Base-by-base conservation (phyloP, 2,888 invertebrate genomes). In the Clunio marinus region DNA sequence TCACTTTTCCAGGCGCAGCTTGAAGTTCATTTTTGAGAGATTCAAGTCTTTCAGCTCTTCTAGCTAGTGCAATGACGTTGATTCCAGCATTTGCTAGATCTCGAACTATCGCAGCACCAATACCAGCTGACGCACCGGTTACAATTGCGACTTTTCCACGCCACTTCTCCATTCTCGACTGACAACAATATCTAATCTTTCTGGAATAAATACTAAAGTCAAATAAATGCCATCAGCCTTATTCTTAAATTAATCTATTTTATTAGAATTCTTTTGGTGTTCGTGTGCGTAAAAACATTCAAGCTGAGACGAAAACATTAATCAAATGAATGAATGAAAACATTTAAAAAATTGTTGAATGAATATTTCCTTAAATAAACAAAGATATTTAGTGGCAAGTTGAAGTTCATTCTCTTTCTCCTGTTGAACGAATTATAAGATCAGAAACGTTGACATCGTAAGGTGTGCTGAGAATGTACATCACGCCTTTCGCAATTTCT, bases 11-110 rank as follows among this genome's bases (percentile, higher is more conserved):
- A 24, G 15, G 20, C 2, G 37, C 37, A 25, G 13, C 1, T 15
- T 13, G 13, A 7, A 41, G 41, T 10, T 32, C 32, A 10, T 32
- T 32, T 32, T 28, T 25, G 15, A 58, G n/a, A n/a, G 15, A 13
- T 15, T 37, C 41, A 5, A 51, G 15, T 20, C 25, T 65, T 22
- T 67, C 57, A 17, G 35, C 17, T 22, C 67, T 24, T 37, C 67
- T 55, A 24, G 67, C 67, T 8, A 67, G 15, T 1, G 25, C 67
- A 35, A 67, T 32, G 1, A 70, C 70, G 28, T 66, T 69, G 74
- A 81, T 74, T n/a, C 79, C 80, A 69, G 72, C 70, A 20, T 72
- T 71, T 1, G 73, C 74, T 20, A 75, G 69, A 65, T 73, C 72
- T 46, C 28, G 37, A 32, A 55, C 65, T 25, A 69, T 69, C 20